Percentiles rank a stretch among this genome's conserved stretches.
Conservation (phyloP, 2,888 invertebrate genomes). For the Parnassius apollo region DNA sequence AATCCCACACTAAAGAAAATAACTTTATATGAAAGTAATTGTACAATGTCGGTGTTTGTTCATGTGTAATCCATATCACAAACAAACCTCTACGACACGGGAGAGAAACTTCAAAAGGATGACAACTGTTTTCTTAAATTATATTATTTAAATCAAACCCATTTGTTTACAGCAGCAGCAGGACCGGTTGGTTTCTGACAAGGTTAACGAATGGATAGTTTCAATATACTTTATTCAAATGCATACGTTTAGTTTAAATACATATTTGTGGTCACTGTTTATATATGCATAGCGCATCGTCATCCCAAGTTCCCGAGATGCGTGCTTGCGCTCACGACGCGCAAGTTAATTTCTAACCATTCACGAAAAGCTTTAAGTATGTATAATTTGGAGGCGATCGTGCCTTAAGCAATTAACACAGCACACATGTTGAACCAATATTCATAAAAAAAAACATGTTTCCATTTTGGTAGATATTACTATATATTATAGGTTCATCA, state of each 20-base stretch:
- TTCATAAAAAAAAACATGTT: too few relatives aligned
- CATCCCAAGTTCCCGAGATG: slow-evolving; percentile 5
- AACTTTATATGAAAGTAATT: too few relatives aligned
- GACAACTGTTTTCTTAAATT: too few relatives aligned
- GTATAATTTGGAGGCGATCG: slow-evolving; percentile 15
- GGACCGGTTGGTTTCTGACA: not conserved
- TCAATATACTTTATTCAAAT: not conserved
- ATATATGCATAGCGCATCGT: slow-evolving; percentile 17
- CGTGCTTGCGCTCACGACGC: slow-evolving; percentile 9
- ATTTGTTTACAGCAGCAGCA: not conserved
- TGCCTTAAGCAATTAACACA: slow-evolving; percentile 20
- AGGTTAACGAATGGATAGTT: not conserved
- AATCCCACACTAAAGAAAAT: too few relatives aligned
- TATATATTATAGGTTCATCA: too few relatives aligned
- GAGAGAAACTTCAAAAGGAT: too few relatives aligned
- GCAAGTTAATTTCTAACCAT: slow-evolving; percentile 3
- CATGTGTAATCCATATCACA: too few relatives aligned
- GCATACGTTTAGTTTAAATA: not conserved
- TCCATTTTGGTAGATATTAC: too few relatives aligned
- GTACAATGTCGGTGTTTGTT: too few relatives aligned
- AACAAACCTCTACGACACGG: too few relatives aligned
- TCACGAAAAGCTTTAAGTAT: slow-evolving; percentile 18
- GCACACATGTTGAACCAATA: not conserved
- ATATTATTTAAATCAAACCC: too few relatives aligned
- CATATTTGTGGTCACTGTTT: slow-evolving; percentile 18